Base-by-base conservation (phyloP, 2,888 invertebrate genomes). In the Caradrina clavipalpis region DNA sequence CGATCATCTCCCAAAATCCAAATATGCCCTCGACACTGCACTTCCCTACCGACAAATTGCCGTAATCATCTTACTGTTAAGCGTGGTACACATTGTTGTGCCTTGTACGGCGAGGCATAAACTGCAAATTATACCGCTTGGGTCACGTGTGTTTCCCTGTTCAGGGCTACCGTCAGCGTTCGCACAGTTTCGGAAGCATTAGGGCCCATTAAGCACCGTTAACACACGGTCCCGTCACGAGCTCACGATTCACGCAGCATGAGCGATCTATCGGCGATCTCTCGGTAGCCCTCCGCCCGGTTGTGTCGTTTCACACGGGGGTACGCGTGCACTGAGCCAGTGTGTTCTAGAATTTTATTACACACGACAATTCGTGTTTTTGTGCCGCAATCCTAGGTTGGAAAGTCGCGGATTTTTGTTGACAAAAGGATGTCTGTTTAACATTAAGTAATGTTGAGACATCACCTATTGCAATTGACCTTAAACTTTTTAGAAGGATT, bases 101-200 rank as follows among this genome's bases (percentile, higher is more conserved):
- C 92, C 90, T 86, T 91, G 88, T 91, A 89, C 85, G 90, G 89
- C 70, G 84, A 85, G 79, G 87, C 90, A 89, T 90, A 90, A 91
- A 90, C 91, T 91, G 92, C 93, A 93, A 94, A 94, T 94, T 93
- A 93, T 91, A 91, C 89, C 86, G 90, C 86, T 85, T 85, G 83
- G 89, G 93, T 94, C 94, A 94, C 94, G 95, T 95, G 95, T 94
- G 92, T 90, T 82, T 86, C 86, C 84, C 82, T 89, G 89, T 90
- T 84, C 88, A 80, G 90, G 89, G 95, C 95, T 95, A 95, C 96
- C 93, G 95, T 92, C 93, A 88, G 89, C 92, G 95, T 95, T 96
- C 96, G 96, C 96, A 96, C 96, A 96, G 95, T 95, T 96, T 96
- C 95, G 95, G 96, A 94, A 95, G 95, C 95, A 96, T 96, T 96